These are phyloP conservation scores for Portunus trituberculatus DNA, from an alignment of 1,140 invertebrate genomes.

Conservation along the genomic window DNA sequence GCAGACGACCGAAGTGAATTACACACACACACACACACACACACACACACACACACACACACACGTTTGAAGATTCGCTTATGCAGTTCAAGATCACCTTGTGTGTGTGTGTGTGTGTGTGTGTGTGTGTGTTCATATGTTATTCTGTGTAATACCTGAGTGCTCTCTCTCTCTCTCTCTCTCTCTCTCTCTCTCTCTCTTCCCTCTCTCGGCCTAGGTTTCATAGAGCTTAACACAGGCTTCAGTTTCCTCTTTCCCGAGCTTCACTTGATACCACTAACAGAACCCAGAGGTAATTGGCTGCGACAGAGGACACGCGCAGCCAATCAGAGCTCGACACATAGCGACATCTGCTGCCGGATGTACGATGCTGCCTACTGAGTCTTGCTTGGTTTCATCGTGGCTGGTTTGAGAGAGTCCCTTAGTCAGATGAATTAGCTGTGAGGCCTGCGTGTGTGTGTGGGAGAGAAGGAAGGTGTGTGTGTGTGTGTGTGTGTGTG, in stretches of 20 bases:
- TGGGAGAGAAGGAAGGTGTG: no score
- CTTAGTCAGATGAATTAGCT: no score
- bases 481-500: no score
- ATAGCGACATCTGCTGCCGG: not conserved
- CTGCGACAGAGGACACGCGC: not conserved
- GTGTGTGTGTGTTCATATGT: no score
- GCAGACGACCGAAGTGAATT: no score
- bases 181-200: not conserved
- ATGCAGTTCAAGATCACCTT: no score
- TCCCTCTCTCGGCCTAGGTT: not conserved
- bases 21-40: no score
- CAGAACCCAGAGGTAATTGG: not conserved
- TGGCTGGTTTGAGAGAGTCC: not conserved
- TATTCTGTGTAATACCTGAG: no score
- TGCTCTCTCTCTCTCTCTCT: not conserved
- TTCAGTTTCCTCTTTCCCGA: not conserved
- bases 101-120: no score
- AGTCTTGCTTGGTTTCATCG: not conserved
- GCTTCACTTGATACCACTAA: constrained; percentile 5
- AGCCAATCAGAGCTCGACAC: not conserved
- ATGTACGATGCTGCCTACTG: not conserved
- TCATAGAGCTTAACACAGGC: not conserved
- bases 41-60: no score
- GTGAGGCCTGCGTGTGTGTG: not conserved
- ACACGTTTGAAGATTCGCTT: no score